phyloP scores from a whole-genome alignment of 35 echinoderm and acorn worm species.

The Heliocidaris tuberculata region DNA sequence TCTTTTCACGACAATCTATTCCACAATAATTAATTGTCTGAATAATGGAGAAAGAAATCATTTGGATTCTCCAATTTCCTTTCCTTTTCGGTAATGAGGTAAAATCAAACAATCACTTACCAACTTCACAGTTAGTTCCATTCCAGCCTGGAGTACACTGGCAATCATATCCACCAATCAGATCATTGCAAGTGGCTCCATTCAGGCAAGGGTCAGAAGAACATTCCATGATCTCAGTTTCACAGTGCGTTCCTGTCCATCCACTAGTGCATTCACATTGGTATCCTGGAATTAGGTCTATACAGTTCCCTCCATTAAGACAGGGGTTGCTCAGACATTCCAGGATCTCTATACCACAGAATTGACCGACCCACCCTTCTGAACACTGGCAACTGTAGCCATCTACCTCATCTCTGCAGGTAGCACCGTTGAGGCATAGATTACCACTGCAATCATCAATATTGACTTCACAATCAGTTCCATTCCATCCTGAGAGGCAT shows the following conservation, averaged over 20 bases:
- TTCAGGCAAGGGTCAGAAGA: constrained; percentile 64
- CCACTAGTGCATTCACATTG: not conserved
- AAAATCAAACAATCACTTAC: not conserved
- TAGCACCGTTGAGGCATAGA: constrained; percentile 57
- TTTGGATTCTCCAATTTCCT: no score
- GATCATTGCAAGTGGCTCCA: constrained; percentile 52
- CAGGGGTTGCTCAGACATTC: constrained; percentile 78
- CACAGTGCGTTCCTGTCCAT: constrained; percentile 19
- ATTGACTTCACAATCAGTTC: constrained; percentile 62
- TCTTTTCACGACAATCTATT: no score
- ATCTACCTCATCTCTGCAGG: constrained; percentile 52
- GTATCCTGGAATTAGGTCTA: constrained; percentile 4
- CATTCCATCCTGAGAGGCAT: constrained; percentile 65
- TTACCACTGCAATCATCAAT: constrained; percentile 51
- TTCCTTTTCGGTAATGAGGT: no score
- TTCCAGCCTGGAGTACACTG: constrained; percentile 53
- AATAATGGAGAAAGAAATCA: no score
- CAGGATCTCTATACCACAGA: constrained; percentile 46
- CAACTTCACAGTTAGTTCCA: constrained; percentile 59
- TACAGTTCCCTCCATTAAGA: constrained; percentile 67
- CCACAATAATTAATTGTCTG: no score
- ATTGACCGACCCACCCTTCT: constrained; percentile 30
- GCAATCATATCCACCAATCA: constrained; percentile 22
- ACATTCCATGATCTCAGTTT: constrained; percentile 36
- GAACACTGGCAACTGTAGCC: constrained; percentile 55